phyloP scores from a whole-genome alignment of 37 sponge, comb jelly and placozoan species.

The Amphimedon queenslandica region DNA sequence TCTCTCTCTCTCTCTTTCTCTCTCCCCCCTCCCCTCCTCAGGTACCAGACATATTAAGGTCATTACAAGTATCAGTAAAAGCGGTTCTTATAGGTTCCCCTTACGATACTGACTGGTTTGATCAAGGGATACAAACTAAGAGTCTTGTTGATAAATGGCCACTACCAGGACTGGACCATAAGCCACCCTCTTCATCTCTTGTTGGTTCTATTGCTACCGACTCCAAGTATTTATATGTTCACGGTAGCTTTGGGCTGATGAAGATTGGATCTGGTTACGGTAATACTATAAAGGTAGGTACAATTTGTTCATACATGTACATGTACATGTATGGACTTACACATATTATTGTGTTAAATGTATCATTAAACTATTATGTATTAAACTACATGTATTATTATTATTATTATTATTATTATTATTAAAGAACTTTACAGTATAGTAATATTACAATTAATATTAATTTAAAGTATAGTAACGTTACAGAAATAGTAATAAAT shows the following conservation, averaged over 20 bases:
- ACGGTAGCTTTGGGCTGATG: constrained; percentile 48
- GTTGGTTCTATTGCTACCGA: constrained; percentile 48
- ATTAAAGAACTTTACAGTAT: too few relatives aligned
- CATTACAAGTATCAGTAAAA: constrained; percentile 64
- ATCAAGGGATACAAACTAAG: constrained; percentile 37
- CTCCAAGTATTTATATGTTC: constrained; percentile 62
- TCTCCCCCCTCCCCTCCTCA: constrained; percentile 8
- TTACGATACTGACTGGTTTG: constrained; percentile 50
- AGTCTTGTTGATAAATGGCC: constrained; percentile 53
- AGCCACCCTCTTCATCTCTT: not conserved
- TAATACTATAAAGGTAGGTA: constrained; percentile 55
- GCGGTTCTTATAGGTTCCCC: constrained; percentile 56
- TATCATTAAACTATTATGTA: too few relatives aligned
- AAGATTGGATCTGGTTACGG: constrained; percentile 82
- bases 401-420: too few relatives aligned
- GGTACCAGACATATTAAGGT: constrained; percentile 68
- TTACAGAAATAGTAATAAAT: too few relatives aligned
- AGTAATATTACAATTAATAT: too few relatives aligned
- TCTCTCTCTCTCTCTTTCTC: not conserved
- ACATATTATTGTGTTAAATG: too few relatives aligned
- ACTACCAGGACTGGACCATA: too few relatives aligned
- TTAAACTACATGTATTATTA: too few relatives aligned
- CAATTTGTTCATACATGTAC: not conserved
- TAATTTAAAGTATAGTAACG: too few relatives aligned
- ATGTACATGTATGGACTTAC: not conserved